Base-by-base conservation (phyloP, 2,797 vertebrate genomes). In the Glossophaga mutica region DNA sequence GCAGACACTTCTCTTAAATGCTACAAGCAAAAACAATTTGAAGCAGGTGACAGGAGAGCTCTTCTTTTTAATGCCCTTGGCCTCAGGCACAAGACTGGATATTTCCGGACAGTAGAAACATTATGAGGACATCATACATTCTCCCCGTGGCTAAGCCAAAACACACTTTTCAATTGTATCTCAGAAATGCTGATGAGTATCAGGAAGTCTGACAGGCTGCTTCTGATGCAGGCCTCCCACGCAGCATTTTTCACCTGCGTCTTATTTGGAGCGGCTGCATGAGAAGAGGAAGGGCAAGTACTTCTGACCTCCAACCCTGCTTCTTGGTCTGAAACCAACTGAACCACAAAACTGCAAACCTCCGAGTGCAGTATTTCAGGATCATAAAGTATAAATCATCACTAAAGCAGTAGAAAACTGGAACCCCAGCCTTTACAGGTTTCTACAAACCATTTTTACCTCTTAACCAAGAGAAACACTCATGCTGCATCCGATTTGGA, bases 11-110 rank as follows among this genome's bases (percentile, higher is more conserved):
- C 91, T 95, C 93, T 78, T 92, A 94, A 6, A 1, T 57, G 81
- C 74, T 96, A 24, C 55, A 95, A 96, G 59, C 95, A 93, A 89
- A 96, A 98, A 81, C 24, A 87, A 62, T 97, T 94, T 98, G 97
- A 97, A 97, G 42, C 81, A 94, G 14, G 42, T 95, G 78, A 77
- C 24, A 96, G 78, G n/a, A 78, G 4, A 71, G 88, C 87, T 67
- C 91, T 97, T 81, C 86, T 86, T 94, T 89, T 84, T 95, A 96
- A 97, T 79, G 52, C 19, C 93, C 79, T 95, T 92, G 93, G 82
- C 76, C 16, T 26, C 32, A 48, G 68, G 95, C 29, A 97, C 67
- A 92, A 87, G 81, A 29, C 90, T 90, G 74, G 59, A n/a, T 96
- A 96, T 97, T 96, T 81, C 86, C 42, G 97, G 73, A 65, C 29